Conservation (phyloP, 2,797 vertebrate species). For the Ammospiza maritima region DNA sequence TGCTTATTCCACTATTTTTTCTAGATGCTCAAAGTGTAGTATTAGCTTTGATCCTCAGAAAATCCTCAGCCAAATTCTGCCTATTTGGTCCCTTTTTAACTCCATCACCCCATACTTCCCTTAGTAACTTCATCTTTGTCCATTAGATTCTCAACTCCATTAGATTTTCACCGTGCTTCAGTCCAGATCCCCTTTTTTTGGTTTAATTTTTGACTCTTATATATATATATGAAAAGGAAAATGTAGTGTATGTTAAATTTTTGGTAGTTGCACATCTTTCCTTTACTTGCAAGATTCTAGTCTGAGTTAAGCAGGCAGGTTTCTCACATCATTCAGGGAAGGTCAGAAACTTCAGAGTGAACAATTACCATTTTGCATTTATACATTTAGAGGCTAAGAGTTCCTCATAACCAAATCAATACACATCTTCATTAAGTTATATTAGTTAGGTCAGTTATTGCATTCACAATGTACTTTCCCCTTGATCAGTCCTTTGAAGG, state of each 20-base stretch:
- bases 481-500: slow-evolving; percentile 27
- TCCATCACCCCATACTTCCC: neutral
- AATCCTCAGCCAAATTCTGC: neutral
- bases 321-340: neutral
- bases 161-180: neutral
- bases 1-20: neutral
- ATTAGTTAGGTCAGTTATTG: neutral
- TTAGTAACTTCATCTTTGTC: neutral
- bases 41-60: neutral
- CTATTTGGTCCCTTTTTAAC: neutral
- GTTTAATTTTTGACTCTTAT: neutral
- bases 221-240: neutral
- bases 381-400: neutral
- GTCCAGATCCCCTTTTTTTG: accelerated
- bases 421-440: slow-evolving; percentile 19
- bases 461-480: slow-evolving; percentile 8
- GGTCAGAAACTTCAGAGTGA: neutral
- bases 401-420: slow-evolving; percentile 47
- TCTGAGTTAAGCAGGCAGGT: neutral
- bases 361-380: neutral
- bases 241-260: neutral
- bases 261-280: neutral
- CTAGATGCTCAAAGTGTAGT: neutral
- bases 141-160: neutral
- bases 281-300: neutral